Conservation (phyloP, 1,140 invertebrate species). For the Eueides isabella region DNA sequence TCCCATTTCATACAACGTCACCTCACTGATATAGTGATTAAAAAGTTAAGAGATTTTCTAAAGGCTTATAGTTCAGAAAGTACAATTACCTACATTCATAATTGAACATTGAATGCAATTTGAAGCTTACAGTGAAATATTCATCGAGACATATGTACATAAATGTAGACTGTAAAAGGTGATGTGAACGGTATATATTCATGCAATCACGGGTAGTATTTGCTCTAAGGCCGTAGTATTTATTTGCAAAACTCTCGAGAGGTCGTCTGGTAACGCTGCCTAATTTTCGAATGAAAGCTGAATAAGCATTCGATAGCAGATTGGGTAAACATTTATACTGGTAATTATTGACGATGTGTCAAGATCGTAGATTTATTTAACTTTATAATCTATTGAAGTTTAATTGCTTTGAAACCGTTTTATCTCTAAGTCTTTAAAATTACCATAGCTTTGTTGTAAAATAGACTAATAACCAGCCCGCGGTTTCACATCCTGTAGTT, state of each 20-base stretch:
- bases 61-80: background rate
- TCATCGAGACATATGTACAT: conserved; percentile 18
- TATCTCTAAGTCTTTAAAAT: background rate
- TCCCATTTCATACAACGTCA: background rate
- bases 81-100: background rate
- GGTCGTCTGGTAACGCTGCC: conserved; percentile 55
- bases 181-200: conserved; percentile 39
- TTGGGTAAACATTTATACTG: conserved; percentile 53
- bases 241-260: conserved; percentile 68
- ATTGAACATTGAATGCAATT: conserved; percentile 14
- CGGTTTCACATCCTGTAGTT: no score
- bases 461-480: no score
- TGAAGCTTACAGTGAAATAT: conserved; percentile 21
- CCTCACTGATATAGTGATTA: background rate
- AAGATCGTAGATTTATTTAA: conserved; percentile 37
- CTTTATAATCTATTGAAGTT: conserved; percentile 14
- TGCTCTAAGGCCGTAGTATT: conserved; percentile 58
- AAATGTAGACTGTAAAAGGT: conserved; percentile 28
- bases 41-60: background rate
- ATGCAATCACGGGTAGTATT: conserved; percentile 58
- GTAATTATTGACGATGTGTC: conserved; percentile 49
- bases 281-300: conserved; percentile 66
- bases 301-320: conserved; percentile 63
- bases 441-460: background rate
- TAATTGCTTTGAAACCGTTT: conserved; percentile 14